Percentiles rank a stretch among this genome's conserved stretches.
These are phyloP conservation scores for Drosophila stalkeri DNA, from an alignment of 2,888 invertebrate species.

Conservation along the genomic window DNA sequence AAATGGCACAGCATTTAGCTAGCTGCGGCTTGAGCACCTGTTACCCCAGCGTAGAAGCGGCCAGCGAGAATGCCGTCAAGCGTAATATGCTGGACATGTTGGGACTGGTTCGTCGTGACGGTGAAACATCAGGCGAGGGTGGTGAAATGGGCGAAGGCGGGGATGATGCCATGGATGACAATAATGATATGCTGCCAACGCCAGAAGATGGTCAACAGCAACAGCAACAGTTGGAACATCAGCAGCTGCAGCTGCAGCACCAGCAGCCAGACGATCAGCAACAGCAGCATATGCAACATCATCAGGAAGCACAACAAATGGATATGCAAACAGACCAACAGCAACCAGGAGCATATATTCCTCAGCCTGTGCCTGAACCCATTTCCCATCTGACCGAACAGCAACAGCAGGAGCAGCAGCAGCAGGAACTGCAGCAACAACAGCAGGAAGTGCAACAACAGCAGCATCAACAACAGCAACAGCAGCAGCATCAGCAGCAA, in stretches of 20 bases:
- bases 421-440: slow-evolving; percentile 11
- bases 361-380: slow-evolving; percentile 33
- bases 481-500: slow-evolving; percentile 27
- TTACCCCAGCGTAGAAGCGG: slow-evolving; percentile 88
- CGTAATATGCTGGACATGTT: slow-evolving; percentile 87
- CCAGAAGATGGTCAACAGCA: slow-evolving; percentile 27
- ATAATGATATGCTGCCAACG: slow-evolving; percentile 18
- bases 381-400: slow-evolving; percentile 43
- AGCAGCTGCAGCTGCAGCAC: slow-evolving; percentile 4
- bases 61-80: slow-evolving; percentile 88
- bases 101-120: slow-evolving; percentile 87
- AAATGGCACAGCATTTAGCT: slow-evolving; percentile 90
- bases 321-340: slow-evolving; percentile 37
- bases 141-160: slow-evolving; percentile 59
- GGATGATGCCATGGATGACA: slow-evolving; percentile 52
- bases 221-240: neutral
- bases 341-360: slow-evolving; percentile 52
- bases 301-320: slow-evolving; percentile 20
- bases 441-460: slow-evolving; percentile 20
- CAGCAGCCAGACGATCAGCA: slow-evolving; percentile 11
- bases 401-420: slow-evolving; percentile 35
- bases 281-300: slow-evolving; percentile 28
- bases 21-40: slow-evolving; percentile 91
- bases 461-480: neutral
- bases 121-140: slow-evolving; percentile 83